Conservation (phyloP, 2,888 invertebrate species). For the Octodonta nipae region DNA sequence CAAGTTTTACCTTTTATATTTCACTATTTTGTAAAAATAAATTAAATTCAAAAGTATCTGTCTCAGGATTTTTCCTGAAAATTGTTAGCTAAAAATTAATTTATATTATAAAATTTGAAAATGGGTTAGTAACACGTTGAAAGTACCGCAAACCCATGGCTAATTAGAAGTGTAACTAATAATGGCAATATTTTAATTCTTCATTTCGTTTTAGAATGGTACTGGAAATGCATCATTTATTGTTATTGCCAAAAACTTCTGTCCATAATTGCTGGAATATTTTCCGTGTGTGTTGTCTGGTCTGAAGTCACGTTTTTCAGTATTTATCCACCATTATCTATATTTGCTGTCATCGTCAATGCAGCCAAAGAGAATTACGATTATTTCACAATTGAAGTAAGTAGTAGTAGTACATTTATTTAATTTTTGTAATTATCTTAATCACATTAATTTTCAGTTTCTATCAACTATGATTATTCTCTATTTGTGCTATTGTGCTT, state of each 20-base stretch:
- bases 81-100: too few relatives aligned
- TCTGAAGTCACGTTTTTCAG: slow-evolving; percentile 97
- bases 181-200: too few relatives aligned
- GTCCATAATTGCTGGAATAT: slow-evolving; percentile 56
- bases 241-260: slow-evolving; percentile 62
- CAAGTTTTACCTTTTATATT: too few relatives aligned
- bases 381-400: slow-evolving; percentile 88
- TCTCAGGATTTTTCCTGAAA: too few relatives aligned
- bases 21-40: too few relatives aligned
- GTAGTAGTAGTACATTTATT: slow-evolving; percentile 9
- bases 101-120: too few relatives aligned
- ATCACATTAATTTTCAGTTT: slow-evolving; percentile 44
- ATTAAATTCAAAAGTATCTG: too few relatives aligned
- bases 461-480: slow-evolving; percentile 82
- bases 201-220: slow-evolving; percentile 65
- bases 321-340: slow-evolving; percentile 77
- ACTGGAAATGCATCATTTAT: slow-evolving; percentile 80
- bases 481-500: slow-evolving; percentile 94
- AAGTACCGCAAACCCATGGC: too few relatives aligned
- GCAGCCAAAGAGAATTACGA: slow-evolving; percentile 69
- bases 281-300: slow-evolving; percentile 93
- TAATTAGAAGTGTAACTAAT: too few relatives aligned
- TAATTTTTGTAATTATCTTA: slow-evolving; percentile 2
- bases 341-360: slow-evolving; percentile 89
- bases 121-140: too few relatives aligned